These are phyloP conservation scores for Macaria liturata DNA, from an alignment of 2,888 invertebrate species.

Conservation along the genomic window DNA sequence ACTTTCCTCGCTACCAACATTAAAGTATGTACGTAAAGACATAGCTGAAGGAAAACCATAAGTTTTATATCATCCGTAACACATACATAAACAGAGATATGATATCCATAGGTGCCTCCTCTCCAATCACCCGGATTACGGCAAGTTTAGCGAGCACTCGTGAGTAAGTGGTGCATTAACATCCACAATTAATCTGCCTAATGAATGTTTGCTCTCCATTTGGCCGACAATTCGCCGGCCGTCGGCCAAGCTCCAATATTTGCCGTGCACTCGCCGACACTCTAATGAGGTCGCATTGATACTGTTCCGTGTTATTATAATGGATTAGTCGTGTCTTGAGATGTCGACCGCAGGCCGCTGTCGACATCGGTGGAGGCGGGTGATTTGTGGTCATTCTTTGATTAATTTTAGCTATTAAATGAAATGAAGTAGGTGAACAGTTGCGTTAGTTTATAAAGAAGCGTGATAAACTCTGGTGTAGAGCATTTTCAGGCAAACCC, in stretches of 20 bases:
- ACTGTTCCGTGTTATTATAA: constrained; percentile 27
- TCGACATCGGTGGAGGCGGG: neutral
- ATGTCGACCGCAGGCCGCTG: constrained; percentile 8
- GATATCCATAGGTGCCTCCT: neutral
- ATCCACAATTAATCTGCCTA: constrained; percentile 78
- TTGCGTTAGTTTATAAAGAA: too few species aligned
- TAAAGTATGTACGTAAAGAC: too few species aligned
- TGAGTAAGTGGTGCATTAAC: constrained; percentile 64
- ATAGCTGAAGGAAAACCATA: too few species aligned
- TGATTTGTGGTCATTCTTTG: neutral
- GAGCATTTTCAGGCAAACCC: too few species aligned
- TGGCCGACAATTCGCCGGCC: constrained; percentile 64
- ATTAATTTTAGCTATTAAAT: too few species aligned
- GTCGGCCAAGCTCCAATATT: constrained; percentile 53
- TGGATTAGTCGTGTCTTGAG: constrained; percentile 25
- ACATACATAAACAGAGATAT: too few species aligned
- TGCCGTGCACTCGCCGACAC: constrained; percentile 58
- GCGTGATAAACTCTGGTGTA: too few species aligned
- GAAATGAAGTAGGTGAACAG: too few species aligned
- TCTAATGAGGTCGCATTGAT: constrained; percentile 69
- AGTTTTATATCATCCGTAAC: too few species aligned
- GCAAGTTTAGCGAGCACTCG: constrained; percentile 55
- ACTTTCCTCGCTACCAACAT: too few species aligned
- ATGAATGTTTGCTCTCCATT: constrained; percentile 78
- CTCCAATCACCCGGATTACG: constrained; percentile 35